Evolutionary conservation across 1,140 invertebrate genomes (phyloP), one percentile per base, ranked within the genome.

Genomic region (Hyles vespertilio): DNA sequence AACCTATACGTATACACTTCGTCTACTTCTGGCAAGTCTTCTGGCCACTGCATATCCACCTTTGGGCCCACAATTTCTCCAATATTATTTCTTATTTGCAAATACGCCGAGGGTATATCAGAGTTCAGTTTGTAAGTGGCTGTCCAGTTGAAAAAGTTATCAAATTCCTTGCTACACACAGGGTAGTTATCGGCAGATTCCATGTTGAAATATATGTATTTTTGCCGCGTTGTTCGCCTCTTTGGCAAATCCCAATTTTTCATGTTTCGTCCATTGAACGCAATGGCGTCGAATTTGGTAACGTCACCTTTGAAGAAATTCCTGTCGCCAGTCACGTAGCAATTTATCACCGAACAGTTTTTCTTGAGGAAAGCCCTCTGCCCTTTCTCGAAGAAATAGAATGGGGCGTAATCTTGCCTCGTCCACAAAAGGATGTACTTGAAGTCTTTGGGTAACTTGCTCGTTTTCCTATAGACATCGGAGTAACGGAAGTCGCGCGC

Each of bases 101-200:
- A 78, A 77, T 92, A 92, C 5, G 81, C 70, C 50, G 72, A 74
- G 0, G 67, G 72, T 56, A 92, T 81, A 62, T 92, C 91, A 3
- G 91, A 92, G 73, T 92, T 87, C 10, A 77, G 67, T 58, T 89
- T 81, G 64, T 93, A 93, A 1, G 91, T 93, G 61, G 91, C 84
- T 2, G 92, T 93, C 91, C 91, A 91, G 69, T 94, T 93, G 77
- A 94, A 92, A 51, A 81, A 89, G 8, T 67, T 61, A 46, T 89
- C 80, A 46, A 71, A 89, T 48, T 59, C 57, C 0, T 56, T 22
- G 12, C 58, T 60, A 51, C 84, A 87, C 3, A 84, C 55, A 0
- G 87, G 87, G 52, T 80, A 81, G 55, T 89, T 84, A 10, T 79
- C 77, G 0, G 90, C 81, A 0, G 91, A 90, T 72, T 92, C 91